Conservation (phyloP, 2,113 vertebrate species). For the Phyllostomus hastatus region DNA sequence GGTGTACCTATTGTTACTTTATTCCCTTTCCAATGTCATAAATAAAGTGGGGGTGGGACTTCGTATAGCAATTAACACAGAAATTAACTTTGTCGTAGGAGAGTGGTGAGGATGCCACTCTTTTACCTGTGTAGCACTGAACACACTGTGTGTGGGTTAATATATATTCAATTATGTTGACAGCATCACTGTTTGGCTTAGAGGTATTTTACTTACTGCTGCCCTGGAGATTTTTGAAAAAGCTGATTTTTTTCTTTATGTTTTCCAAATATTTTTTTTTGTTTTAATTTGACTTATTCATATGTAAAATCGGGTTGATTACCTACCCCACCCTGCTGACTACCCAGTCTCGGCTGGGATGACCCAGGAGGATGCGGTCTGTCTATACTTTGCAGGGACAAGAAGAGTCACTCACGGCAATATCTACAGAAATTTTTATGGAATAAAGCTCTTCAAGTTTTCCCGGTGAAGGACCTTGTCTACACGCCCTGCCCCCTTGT, state of each 20-base stretch:
- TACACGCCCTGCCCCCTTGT: not conserved
- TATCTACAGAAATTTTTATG: not conserved
- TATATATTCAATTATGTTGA: not conserved
- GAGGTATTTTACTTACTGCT: not conserved
- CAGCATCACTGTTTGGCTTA: not conserved
- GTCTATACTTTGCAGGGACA: not conserved
- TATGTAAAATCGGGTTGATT: not conserved
- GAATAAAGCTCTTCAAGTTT: not conserved
- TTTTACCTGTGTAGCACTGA: not conserved
- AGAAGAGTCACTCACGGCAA: accelerated
- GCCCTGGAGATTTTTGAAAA: not conserved
- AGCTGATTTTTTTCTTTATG: not conserved
- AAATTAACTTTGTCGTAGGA: not conserved
- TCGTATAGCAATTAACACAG: not conserved
- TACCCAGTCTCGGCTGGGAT: not conserved
- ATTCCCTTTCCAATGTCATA: not conserved
- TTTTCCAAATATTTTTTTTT: slow-evolving; percentile 15
- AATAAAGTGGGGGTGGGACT: not conserved
- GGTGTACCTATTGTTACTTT: not conserved
- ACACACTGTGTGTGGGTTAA: not conserved
- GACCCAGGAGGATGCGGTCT: not conserved
- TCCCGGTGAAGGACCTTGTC: not conserved
- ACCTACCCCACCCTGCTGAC: not conserved
- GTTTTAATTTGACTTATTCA: not conserved
- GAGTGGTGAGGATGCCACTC: not conserved